These are phyloP conservation scores for Perdita meconis DNA, from an alignment of 2,888 invertebrate species.

Conservation along the genomic window DNA sequence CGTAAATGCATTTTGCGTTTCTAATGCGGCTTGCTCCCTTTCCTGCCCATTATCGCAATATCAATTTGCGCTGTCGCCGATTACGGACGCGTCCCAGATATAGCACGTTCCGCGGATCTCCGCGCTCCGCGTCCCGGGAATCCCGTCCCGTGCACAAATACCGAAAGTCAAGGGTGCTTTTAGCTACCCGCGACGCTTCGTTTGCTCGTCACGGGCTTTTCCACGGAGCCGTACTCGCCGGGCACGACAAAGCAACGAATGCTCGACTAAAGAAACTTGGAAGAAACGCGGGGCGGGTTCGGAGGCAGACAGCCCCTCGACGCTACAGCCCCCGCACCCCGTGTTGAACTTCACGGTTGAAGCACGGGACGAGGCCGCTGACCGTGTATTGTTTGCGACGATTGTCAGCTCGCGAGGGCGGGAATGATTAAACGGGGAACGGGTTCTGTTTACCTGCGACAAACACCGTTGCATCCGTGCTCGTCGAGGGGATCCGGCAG, in stretches of 20 bases:
- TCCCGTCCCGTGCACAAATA: background rate
- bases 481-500: conserved; percentile 4
- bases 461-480: conserved; percentile 46
- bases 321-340: too few species aligned
- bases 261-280: background rate
- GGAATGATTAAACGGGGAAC: conserved; percentile 64
- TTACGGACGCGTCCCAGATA: too few species aligned
- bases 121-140: background rate
- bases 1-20: too few species aligned
- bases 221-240: background rate
- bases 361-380: conserved; percentile 36
- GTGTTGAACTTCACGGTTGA: conserved; percentile 32
- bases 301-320: too few species aligned
- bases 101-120: background rate
- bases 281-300: too few species aligned
- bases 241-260: background rate
- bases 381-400: conserved; percentile 48
- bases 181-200: background rate
- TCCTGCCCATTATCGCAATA: too few species aligned
- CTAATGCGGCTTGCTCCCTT: too few species aligned
- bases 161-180: background rate
- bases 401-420: conserved; percentile 46
- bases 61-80: too few species aligned
- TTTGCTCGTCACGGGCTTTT: background rate
- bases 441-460: conserved; percentile 49